Evolutionary conservation across 2,113 vertebrate genomes (phyloP).

Genomic region (Lethenteron reissneri): DNA sequence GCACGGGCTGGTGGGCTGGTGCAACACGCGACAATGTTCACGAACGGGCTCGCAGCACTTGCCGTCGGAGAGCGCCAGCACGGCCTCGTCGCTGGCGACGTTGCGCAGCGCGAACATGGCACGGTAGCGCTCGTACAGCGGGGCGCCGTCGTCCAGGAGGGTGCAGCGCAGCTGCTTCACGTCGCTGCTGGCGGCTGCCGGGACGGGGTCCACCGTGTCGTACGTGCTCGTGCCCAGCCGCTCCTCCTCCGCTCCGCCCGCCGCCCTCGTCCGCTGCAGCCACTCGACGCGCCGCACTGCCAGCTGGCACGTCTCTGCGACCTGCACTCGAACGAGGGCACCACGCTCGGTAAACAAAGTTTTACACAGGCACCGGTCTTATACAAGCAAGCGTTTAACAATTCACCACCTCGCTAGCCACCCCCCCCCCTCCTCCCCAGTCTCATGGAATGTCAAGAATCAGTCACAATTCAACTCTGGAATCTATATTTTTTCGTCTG

Average conservation of each 20-base stretch:
- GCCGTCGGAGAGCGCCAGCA: conserved; percentile 59
- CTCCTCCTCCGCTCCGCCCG: background rate
- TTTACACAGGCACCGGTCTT: background rate
- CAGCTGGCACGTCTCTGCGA: conserved; percentile 78
- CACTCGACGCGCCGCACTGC: conserved; percentile 51
- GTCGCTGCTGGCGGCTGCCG: conserved; percentile 27
- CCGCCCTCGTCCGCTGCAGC: conserved; percentile 29
- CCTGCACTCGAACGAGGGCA: conserved; percentile 20
- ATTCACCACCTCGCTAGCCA: background rate
- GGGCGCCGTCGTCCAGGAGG: conserved; percentile 36
- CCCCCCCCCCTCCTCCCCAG: no score
- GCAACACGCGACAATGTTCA: no score
- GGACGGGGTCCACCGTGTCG: conserved; percentile 61
- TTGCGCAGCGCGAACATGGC: conserved; percentile 86
- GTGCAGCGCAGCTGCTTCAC: conserved; percentile 24
- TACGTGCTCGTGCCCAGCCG: conserved; percentile 25
- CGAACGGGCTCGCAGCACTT: conserved; percentile 12
- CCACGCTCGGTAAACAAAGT: fast-evolving
- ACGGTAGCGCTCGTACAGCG: conserved; percentile 65
- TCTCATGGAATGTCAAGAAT: no score
- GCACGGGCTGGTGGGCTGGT: no score
- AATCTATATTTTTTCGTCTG: no score
- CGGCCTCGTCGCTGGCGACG: conserved; percentile 34
- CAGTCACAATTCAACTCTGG: no score
- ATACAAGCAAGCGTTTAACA: background rate